These are phyloP conservation scores for Yponomeuta plumbellus DNA, from an alignment of 2,888 invertebrate genomes.

Conservation along the genomic window DNA sequence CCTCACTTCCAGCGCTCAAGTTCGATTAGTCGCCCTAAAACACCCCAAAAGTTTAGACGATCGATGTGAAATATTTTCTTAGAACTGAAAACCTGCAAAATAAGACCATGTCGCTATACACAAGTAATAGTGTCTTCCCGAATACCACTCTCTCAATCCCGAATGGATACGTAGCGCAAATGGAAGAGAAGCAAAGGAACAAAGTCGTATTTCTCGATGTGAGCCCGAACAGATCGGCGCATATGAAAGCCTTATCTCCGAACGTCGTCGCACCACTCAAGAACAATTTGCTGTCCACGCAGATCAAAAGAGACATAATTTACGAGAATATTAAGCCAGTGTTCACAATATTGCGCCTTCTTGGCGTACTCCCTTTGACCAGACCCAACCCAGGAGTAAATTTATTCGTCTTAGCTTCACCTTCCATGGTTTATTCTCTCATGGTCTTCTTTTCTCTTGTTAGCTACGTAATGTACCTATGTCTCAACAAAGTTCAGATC, in stretches of 20 bases:
- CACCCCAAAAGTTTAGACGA: slow-evolving; percentile 26
- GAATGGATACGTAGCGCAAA: slow-evolving; percentile 51
- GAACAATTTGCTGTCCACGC: slow-evolving; percentile 48
- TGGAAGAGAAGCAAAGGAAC: slow-evolving; percentile 30
- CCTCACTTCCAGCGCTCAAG: slow-evolving; percentile 34
- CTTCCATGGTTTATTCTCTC: slow-evolving; percentile 77
- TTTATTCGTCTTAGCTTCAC: slow-evolving; percentile 64
- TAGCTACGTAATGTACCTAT: slow-evolving; percentile 77
- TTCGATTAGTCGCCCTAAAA: slow-evolving; percentile 31
- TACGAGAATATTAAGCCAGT: slow-evolving; percentile 70
- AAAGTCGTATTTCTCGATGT: slow-evolving; percentile 61
- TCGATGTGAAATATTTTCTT: background rate
- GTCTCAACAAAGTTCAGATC: slow-evolving; percentile 78
- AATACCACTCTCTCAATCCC: slow-evolving; percentile 38
- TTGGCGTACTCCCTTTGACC: slow-evolving; percentile 80
- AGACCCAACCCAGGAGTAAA: slow-evolving; percentile 66
- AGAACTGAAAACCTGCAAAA: background rate
- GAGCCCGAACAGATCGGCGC: slow-evolving; percentile 51
- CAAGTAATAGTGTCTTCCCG: slow-evolving; percentile 43
- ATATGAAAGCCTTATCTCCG: slow-evolving; percentile 37
- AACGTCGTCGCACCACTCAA: slow-evolving; percentile 52
- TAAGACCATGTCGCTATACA: slow-evolving; percentile 49
- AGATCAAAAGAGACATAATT: slow-evolving; percentile 55
- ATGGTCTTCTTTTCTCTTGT: slow-evolving; percentile 65
- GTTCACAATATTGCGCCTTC: slow-evolving; percentile 57